A percentile compares a stretch with the other conserved stretches of the same genome.
Conservation (phyloP, 2,113 vertebrate genomes). For the Macroglossus sobrinus region DNA sequence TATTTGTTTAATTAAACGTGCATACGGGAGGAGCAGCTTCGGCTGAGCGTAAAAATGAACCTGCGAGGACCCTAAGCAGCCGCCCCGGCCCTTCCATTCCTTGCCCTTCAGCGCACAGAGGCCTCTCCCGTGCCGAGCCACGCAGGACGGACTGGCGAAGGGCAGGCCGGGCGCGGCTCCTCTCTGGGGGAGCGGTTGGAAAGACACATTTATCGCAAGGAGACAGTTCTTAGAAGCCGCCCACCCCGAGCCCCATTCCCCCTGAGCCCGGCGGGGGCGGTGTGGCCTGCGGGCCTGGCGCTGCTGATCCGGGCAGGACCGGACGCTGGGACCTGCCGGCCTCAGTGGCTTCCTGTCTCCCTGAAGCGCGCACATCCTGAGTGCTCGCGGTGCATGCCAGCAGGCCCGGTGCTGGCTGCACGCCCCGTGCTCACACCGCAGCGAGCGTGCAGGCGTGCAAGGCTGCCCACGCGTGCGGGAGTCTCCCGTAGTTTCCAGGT, state of each 20-base stretch:
- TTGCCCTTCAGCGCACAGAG: neutral
- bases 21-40: neutral
- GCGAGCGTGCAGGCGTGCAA: fast-evolving
- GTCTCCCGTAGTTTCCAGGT: fast-evolving
- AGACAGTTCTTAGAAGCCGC: neutral
- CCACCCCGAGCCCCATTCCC: neutral
- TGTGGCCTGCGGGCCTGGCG: neutral
- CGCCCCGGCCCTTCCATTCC: neutral
- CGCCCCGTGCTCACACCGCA: fast-evolving
- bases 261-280: neutral
- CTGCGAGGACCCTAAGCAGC: neutral
- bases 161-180: fast-evolving
- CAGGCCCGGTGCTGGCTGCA: too few species aligned
- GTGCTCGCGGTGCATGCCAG: neutral
- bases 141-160: fast-evolving
- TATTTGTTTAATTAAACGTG: neutral
- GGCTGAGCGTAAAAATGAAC: neutral
- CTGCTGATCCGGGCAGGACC: neutral
- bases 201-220: neutral
- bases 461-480: fast-evolving
- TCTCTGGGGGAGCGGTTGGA: too few species aligned
- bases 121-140: too few species aligned
- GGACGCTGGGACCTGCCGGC: too few species aligned
- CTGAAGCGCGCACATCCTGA: fast-evolving
- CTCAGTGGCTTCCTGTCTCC: neutral